phyloP scores from a whole-genome alignment of 1,140 invertebrate species.

The Druon quercuslanigerum region DNA sequence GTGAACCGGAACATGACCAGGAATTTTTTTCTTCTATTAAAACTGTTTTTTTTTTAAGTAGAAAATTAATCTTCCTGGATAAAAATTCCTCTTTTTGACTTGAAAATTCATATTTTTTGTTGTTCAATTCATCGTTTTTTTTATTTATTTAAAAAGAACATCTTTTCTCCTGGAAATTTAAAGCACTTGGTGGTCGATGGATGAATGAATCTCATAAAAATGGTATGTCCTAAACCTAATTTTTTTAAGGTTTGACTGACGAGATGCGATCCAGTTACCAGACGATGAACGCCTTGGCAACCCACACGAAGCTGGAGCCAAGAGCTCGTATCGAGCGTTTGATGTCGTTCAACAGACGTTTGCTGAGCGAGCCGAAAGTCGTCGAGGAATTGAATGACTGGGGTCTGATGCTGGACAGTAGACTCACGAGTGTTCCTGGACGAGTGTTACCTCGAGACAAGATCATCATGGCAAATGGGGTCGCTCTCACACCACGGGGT shows the following conservation, averaged over 20 bases:
- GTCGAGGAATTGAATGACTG: constrained; percentile 78
- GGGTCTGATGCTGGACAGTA: constrained; percentile 78
- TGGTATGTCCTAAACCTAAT: constrained; percentile 56
- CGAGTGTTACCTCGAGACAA: constrained; percentile 77
- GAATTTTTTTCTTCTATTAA: too few species aligned
- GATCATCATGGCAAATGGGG: constrained; percentile 70
- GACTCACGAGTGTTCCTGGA: constrained; percentile 77
- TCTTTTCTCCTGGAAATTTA: too few species aligned
- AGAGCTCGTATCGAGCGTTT: constrained; percentile 78
- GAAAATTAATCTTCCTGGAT: too few species aligned
- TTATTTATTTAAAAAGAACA: too few species aligned
- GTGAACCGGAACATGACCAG: too few species aligned
- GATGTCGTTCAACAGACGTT: constrained; percentile 77
- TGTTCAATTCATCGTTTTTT: too few species aligned
- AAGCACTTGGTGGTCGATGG: too few species aligned
- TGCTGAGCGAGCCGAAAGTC: constrained; percentile 74
- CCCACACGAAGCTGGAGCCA: constrained; percentile 81
- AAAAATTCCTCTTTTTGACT: too few species aligned
- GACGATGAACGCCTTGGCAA: constrained; percentile 80
- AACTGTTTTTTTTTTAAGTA: too few species aligned
- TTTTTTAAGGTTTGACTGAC: constrained; percentile 74
- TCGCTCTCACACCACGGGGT: background rate
- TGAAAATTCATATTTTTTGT: too few species aligned
- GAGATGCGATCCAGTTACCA: constrained; percentile 77
- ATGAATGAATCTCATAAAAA: too few species aligned